phyloP scores from a whole-genome alignment of 2,797 vertebrate genomes.

The Cephalopachus bancanus region DNA sequence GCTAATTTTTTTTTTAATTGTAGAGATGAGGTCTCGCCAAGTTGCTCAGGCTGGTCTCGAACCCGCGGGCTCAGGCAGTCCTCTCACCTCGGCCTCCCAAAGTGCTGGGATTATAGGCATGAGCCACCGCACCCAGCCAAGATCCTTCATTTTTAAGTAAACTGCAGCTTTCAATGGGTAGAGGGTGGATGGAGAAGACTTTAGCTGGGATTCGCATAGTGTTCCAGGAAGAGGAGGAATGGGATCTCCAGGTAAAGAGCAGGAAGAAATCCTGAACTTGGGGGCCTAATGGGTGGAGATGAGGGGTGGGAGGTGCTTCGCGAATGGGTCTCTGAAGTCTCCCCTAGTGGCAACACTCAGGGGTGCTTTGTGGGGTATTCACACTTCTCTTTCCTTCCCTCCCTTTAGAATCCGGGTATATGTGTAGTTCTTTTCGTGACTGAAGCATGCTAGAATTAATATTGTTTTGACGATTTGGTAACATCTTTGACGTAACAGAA shows the following conservation, averaged over 20 bases:
- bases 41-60: too few species aligned
- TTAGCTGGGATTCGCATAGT: not conserved
- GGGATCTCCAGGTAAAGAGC: not conserved
- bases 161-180: not conserved
- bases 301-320: not conserved
- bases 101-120: too few species aligned
- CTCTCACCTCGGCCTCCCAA: too few species aligned
- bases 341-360: not conserved
- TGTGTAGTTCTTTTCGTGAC: slow-evolving; percentile 22
- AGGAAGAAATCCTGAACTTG: not conserved
- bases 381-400: not conserved
- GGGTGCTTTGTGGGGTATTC: not conserved
- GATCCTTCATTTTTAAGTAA: not conserved
- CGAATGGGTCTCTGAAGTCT: not conserved
- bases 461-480: not conserved
- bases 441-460: slow-evolving; percentile 11
- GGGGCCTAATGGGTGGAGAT: not conserved
- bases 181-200: not conserved
- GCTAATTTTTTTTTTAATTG: too few species aligned
- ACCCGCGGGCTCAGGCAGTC: too few species aligned
- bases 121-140: too few species aligned
- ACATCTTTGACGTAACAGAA: slow-evolving; percentile 24
- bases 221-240: not conserved
- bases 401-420: not conserved
- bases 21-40: too few species aligned